Conservation (phyloP, 2,888 invertebrate species). For the Ypsolopha sequella region DNA sequence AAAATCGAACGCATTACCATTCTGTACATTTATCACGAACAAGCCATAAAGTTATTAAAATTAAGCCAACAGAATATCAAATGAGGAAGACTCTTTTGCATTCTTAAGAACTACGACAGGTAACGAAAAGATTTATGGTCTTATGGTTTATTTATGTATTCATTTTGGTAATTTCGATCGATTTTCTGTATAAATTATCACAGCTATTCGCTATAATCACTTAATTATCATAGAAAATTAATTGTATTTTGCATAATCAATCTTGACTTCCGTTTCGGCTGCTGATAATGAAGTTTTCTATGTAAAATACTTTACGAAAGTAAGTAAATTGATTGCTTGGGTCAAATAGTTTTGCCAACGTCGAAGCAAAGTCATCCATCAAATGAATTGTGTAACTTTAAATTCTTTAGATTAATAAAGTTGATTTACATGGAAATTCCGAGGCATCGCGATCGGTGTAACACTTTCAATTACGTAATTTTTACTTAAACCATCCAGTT, state of each 20-base stretch:
- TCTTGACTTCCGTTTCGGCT: constrained; percentile 13
- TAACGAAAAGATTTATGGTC: too few species aligned
- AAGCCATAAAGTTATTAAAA: constrained; percentile 20
- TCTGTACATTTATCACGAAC: constrained; percentile 16
- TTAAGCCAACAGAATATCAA: constrained; percentile 21
- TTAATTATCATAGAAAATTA: constrained; percentile 13
- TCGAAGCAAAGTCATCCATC: constrained; percentile 7
- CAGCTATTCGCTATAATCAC: constrained; percentile 1
- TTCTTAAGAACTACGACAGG: too few species aligned
- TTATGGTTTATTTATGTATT: too few species aligned
- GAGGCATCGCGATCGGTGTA: neutral
- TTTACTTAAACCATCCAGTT: neutral
- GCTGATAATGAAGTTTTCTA: neutral
- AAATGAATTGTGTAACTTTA: constrained; percentile 6
- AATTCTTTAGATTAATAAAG: neutral
- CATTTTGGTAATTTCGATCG: neutral
- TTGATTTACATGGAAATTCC: neutral
- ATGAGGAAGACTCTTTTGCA: constrained; percentile 8
- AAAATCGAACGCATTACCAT: neutral
- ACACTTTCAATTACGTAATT: neutral
- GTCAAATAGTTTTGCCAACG: constrained; percentile 7
- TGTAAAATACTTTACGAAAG: neutral
- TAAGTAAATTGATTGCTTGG: constrained; percentile 3
- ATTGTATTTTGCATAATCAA: constrained; percentile 17
- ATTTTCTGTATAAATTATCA: constrained; percentile 11